These are phyloP conservation scores for Bembecia ichneumoniformis DNA, from an alignment of 2,888 invertebrate genomes.

Conservation along the genomic window DNA sequence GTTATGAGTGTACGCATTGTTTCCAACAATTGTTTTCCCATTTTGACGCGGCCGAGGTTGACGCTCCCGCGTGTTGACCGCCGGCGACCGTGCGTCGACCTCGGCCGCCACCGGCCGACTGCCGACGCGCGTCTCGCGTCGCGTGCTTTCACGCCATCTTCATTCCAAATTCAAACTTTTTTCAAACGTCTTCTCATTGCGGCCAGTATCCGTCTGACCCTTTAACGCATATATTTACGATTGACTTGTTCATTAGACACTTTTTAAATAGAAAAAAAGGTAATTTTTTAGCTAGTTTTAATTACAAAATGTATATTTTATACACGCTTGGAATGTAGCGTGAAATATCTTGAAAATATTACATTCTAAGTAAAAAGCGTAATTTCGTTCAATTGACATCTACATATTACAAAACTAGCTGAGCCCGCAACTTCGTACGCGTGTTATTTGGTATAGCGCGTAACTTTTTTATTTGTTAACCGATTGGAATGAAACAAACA, in stretches of 20 bases:
- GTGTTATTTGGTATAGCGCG: no score
- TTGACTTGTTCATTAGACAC: slow-evolving; percentile 1
- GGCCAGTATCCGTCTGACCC: neutral
- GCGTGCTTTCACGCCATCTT: slow-evolving; percentile 25
- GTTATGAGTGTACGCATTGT: slow-evolving; percentile 37
- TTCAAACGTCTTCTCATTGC: neutral
- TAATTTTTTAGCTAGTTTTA: no score
- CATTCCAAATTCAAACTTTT: slow-evolving; percentile 19
- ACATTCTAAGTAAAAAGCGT: no score
- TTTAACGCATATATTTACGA: neutral
- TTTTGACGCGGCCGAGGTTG: slow-evolving; percentile 35
- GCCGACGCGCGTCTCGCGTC: slow-evolving; percentile 18
- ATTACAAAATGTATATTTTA: no score
- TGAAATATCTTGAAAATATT: no score
- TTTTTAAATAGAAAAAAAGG: neutral
- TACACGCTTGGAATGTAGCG: no score
- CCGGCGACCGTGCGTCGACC: slow-evolving; percentile 48
- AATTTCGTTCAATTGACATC: no score
- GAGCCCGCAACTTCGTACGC: no score
- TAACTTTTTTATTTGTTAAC: no score
- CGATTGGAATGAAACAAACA: no score
- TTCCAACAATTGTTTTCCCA: slow-evolving; percentile 48
- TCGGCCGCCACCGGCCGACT: slow-evolving; percentile 26
- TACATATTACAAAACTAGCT: no score
- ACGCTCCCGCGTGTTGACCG: slow-evolving; percentile 36